Conservation (phyloP, 2,113 vertebrate genomes). For the Trogon melanurus region DNA sequence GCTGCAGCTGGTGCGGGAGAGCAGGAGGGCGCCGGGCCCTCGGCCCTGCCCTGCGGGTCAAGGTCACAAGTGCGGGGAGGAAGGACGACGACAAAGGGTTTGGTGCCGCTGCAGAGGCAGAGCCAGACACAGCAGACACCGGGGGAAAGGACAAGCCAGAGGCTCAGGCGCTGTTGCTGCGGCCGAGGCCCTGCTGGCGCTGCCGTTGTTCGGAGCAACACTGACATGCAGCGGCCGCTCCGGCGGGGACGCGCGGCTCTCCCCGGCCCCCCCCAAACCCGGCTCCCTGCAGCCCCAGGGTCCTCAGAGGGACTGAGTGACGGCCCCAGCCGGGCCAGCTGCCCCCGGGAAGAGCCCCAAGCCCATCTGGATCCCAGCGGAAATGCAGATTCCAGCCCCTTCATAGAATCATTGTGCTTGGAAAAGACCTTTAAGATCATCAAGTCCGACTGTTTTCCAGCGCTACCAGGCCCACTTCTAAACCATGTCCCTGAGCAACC, state of each 20-base stretch:
- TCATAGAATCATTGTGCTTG: no score
- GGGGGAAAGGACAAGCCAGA: not conserved
- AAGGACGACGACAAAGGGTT: not conserved
- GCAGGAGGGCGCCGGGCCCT: not conserved
- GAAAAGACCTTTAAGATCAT: no score
- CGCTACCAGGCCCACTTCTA: no score
- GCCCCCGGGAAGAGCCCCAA: not conserved
- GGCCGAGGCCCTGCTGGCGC: no score
- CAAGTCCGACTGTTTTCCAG: no score
- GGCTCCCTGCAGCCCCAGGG: no score
- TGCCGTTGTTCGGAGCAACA: constrained; percentile 54
- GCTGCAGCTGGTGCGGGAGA: not conserved
- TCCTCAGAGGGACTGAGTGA: no score
- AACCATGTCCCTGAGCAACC: no score
- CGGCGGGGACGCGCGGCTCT: no score
- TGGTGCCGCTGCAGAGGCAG: not conserved
- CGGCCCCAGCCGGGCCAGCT: not conserved
- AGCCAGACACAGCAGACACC: rapidly evolving
- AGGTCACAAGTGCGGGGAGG: not conserved
- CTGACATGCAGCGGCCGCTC: constrained; percentile 71
- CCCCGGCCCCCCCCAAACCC: no score
- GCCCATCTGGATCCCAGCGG: not conserved
- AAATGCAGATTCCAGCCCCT: no score
- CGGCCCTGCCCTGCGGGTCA: rapidly evolving
- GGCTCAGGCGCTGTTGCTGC: no score